Evolutionary conservation across 2,888 invertebrate genomes (phyloP), one percentile per base, ranked within the genome.

Genomic region (Zygaena filipendulae): DNA sequence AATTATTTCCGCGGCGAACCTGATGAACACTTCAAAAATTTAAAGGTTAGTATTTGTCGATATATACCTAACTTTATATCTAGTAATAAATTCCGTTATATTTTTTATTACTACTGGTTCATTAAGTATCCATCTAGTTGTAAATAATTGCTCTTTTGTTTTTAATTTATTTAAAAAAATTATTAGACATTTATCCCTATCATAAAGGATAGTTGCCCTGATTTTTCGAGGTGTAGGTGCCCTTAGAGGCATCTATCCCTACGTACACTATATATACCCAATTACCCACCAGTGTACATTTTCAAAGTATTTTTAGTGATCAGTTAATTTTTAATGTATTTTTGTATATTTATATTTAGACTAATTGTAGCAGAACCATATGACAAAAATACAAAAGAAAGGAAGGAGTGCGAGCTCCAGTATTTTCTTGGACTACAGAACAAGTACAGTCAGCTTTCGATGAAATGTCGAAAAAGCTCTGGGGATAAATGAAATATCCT

Each of bases 391-490:
- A 38, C 13, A 34, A 38, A 35, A 38, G 38, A 40, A 39, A 35
- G 7, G 16, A 33, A 30, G 34, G 35, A 33, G 37, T 30, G 11
- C 29, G 30, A 38, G 35, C 35, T 35, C 38, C 35, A 39, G 32
- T 38, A 40, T 23, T 21, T 33, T 41, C 36, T 35, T 42, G 44
- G 41, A 42, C 40, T 30, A 31, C 30, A 42, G 39, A 45, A 30
- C 14, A 37, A 4, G 23, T 46, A 25, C 30, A 36, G 29, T 30
- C 33, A 35, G 40, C 42, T 37, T 43, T 45, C 25, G 26, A 40
- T 7, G 45, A 46, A 48, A 37, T 21, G 37, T 45, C 21, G 41
- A 30, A 40, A 39, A 42, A 29, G 30, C 7, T 12, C 30, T 42
- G 33, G 40, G 38, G 26, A 38, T 43, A 21, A 44, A 44, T 19